Evolutionary conservation across 37 sponge, comb jelly and placozoan genomes (phyloP), one percentile per base, ranked within the genome.

Genomic region (Beroe forskalii): DNA sequence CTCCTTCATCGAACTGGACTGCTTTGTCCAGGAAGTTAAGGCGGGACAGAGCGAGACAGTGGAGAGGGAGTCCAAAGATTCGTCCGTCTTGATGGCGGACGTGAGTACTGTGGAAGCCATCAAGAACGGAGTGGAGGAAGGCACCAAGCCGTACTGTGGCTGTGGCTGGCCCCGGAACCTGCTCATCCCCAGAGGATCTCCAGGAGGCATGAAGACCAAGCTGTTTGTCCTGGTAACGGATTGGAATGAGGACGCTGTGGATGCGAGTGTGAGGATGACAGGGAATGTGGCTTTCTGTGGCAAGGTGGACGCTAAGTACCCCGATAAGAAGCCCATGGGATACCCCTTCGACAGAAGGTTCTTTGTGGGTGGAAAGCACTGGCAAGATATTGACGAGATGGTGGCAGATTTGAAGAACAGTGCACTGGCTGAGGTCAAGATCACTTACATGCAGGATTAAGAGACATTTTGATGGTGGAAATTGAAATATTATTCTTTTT

Each of bases 141-240:
- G n/a, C 39, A 2, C 37, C 9, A 19, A 72, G 33, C 40, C 14
- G 9, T 9, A 1, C 1, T 72, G 75, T 72, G 75, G 75, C 38
- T 72, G 75, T 72, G 75, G 75, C 14, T 72, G 75, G 75, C 75
- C 75, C 20, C 75, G 75, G 39, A 72, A 72, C 40, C 39, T 72
- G 40, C 40, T 72, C 40, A 4, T 72, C 6, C 75, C 75, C 30
- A 4, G 75, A 9, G 75, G 75, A 27, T 30, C 8, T 39, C 12
- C 75, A 35, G 39, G 31, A 23, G 75, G 75, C 38, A 35, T 72
- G 36, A 36, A 4, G 20, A 20, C 75, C 9, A 72, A 32, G 9
- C 9, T 72, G 14, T 72, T 72, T 17, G 75, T 72, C 38, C 37
- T 72, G 1, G 75, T 39, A 72, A 72, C 75, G 38, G 38, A 72